Conservation (phyloP, 2,888 invertebrate genomes). For the Deroplatys truncata region DNA sequence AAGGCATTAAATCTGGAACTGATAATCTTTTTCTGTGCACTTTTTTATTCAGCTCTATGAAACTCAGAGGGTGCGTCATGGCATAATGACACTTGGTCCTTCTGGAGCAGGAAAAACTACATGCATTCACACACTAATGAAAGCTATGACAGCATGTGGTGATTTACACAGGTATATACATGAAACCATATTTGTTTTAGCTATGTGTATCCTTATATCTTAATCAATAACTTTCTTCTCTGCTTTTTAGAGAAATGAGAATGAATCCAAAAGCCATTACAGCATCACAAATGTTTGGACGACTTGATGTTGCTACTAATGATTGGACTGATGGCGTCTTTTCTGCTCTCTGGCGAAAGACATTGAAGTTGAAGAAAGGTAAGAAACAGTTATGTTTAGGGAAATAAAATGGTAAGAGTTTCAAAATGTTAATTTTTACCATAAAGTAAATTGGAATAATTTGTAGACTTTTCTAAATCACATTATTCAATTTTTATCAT, state of each 20-base stretch:
- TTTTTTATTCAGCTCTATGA: slow-evolving; percentile 69
- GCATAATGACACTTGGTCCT: slow-evolving; percentile 94
- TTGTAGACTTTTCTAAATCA: no score
- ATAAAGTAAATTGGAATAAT: not conserved
- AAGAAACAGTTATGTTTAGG: not conserved
- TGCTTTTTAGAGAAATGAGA: slow-evolving; percentile 73
- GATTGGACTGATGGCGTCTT: slow-evolving; percentile 99
- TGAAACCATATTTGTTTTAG: not conserved
- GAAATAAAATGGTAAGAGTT: not conserved
- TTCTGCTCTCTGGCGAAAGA: slow-evolving; percentile 93
- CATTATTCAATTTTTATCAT: no score
- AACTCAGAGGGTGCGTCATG: slow-evolving; percentile 91
- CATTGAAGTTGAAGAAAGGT: slow-evolving; percentile 79
- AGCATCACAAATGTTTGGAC: slow-evolving; percentile 95
- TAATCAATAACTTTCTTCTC: not conserved
- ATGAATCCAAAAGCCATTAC: slow-evolving; percentile 99
- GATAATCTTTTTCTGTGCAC: not conserved
- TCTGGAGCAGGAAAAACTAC: slow-evolving; percentile 93
- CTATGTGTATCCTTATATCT: not conserved
- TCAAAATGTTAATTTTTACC: not conserved
- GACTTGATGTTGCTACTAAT: slow-evolving; percentile 93
- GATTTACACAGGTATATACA: slow-evolving; percentile 68
- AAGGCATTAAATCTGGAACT: no score
- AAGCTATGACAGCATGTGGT: slow-evolving; percentile 80
- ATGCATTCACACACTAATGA: slow-evolving; percentile 87